A percentile compares a stretch with the other conserved stretches of the same genome.
phyloP scores from a whole-genome alignment of 1,140 invertebrate species.

The Oncopodura yosiiana region DNA sequence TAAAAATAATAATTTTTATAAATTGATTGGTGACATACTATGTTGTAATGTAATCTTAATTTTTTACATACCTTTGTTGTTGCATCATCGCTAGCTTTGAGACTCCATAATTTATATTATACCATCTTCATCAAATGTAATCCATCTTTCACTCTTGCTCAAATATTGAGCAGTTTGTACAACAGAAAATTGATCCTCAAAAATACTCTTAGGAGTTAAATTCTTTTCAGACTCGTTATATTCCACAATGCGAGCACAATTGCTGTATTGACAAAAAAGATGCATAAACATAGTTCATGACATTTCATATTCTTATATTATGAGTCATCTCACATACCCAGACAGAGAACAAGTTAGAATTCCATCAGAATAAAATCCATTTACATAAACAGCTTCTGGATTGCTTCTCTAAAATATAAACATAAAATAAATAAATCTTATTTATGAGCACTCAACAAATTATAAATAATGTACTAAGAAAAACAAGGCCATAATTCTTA shows the following conservation, averaged over 20 bases:
- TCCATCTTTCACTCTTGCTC: slow-evolving; percentile 17
- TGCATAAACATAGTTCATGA: slow-evolving; percentile 10
- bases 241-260: slow-evolving; percentile 49
- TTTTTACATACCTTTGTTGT: not conserved
- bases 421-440: slow-evolving; percentile 6
- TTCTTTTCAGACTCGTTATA: slow-evolving; percentile 44
- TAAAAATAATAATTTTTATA: too few species aligned
- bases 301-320: slow-evolving; percentile 20
- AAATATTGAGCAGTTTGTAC: slow-evolving; percentile 25
- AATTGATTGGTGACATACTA: too few species aligned
- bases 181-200: slow-evolving; percentile 13
- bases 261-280: slow-evolving; percentile 37
- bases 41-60: too few species aligned
- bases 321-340: slow-evolving; percentile 45
- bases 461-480: not conserved
- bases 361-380: slow-evolving; percentile 51
- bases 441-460: slow-evolving; percentile 2
- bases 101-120: not conserved
- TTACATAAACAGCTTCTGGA: slow-evolving; percentile 55
- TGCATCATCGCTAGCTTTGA: not conserved
- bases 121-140: slow-evolving; percentile 30
- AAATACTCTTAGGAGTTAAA: slow-evolving; percentile 40
- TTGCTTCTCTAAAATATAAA: slow-evolving; percentile 46
- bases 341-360: slow-evolving; percentile 51
- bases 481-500: slow-evolving; percentile 31